phyloP scores from a whole-genome alignment of 2,113 vertebrate genomes.

The Petrocephalus microphthalmus region DNA sequence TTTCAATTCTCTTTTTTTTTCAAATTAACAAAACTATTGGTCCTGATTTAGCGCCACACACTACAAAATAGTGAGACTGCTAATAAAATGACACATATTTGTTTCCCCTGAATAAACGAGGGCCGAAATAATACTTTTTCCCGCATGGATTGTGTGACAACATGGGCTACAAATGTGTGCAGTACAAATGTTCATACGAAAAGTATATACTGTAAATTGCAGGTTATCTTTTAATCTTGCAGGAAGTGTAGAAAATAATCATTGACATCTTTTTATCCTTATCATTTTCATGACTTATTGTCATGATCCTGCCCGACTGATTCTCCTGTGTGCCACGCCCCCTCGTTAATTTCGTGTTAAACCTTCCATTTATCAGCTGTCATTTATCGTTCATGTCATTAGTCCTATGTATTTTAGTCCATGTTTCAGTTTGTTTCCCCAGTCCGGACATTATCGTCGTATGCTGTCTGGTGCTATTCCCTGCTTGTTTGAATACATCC shows the following conservation, averaged over 20 bases:
- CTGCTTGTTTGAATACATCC: too few species aligned
- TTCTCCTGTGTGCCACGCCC: too few species aligned
- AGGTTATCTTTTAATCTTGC: background rate
- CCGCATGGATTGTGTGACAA: background rate
- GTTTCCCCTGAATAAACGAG: background rate
- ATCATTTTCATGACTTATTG: background rate
- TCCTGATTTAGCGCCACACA: background rate
- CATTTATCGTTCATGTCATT: too few species aligned
- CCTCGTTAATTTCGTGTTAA: too few species aligned
- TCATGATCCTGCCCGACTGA: too few species aligned
- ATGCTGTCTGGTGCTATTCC: too few species aligned
- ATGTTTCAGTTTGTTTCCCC: too few species aligned
- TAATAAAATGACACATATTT: background rate
- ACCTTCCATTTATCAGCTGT: too few species aligned
- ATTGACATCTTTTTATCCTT: background rate
- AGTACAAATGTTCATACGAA: background rate
- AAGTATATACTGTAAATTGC: background rate
- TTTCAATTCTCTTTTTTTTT: too few species aligned
- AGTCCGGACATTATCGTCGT: too few species aligned
- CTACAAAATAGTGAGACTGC: background rate
- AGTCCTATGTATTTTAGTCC: too few species aligned
- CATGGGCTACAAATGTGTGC: background rate
- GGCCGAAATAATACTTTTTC: background rate
- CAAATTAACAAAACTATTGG: too few species aligned
- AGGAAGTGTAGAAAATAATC: background rate